Percentiles rank a stretch among this genome's conserved stretches.
phyloP scores from a whole-genome alignment of 37 sponge, comb jelly and placozoan genomes.

The Halisarca cf. caerulea region DNA sequence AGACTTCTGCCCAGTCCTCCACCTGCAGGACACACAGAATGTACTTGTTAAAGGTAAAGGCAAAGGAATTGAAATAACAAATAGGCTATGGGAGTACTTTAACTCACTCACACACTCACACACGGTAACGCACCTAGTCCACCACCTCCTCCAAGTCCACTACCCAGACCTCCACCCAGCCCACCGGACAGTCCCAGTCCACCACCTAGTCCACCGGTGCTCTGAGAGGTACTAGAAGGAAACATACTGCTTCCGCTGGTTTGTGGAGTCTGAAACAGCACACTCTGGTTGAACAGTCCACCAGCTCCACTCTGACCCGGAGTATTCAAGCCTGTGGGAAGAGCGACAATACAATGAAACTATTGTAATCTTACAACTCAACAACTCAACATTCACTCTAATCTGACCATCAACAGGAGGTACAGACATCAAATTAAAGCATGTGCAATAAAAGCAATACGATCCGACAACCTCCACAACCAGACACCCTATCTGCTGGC shows the following conservation, averaged over 20 bases:
- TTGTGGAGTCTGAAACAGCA: conserved; percentile 36
- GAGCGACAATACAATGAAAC: no score
- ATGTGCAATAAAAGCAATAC: no score
- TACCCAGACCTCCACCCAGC: conserved; percentile 20
- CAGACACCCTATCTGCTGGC: no score
- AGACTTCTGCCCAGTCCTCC: conserved; percentile 31
- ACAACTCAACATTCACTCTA: no score
- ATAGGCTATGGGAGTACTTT: no score
- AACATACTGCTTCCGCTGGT: not conserved
- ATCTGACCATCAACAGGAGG: no score
- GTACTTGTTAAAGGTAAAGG: no score
- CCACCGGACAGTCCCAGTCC: not conserved
- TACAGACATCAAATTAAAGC: no score
- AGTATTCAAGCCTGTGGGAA: not conserved
- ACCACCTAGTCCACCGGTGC: not conserved
- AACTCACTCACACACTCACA: not conserved
- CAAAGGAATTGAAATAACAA: not conserved
- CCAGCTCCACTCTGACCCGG: conserved; percentile 12
- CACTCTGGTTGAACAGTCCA: conserved; percentile 43
- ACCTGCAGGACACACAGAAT: no score
- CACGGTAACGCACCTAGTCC: not conserved
- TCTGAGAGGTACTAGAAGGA: not conserved
- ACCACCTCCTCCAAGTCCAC: conserved; percentile 27
- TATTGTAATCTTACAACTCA: no score
- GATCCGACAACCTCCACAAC: no score